Conservation (phyloP, 2,113 vertebrate genomes). For the Aspiorhynchus laticeps region DNA sequence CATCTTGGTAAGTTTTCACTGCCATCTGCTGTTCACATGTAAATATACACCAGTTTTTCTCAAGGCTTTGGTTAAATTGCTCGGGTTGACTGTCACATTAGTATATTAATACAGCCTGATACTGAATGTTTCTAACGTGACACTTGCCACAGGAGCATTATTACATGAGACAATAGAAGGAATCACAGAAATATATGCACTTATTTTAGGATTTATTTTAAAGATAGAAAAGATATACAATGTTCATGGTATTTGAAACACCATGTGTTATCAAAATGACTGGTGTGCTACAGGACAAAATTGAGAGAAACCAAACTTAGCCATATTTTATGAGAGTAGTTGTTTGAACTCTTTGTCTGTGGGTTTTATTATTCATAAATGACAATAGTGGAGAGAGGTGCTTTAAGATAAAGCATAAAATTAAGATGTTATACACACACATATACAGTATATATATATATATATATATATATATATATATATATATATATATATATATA, state of each 20-base stretch:
- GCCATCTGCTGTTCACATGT: conserved; percentile 61
- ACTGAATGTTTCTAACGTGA: neutral
- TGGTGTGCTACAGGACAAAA: neutral
- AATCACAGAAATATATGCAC: neutral
- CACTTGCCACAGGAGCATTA: neutral
- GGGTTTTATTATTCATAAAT: neutral
- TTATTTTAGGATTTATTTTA: neutral
- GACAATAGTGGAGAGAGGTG: neutral
- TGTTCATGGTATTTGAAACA: neutral
- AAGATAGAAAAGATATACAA: no score
- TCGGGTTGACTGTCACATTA: neutral
- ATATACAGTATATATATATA: no score
- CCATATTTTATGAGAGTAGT: neutral
- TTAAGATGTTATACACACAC: no score
- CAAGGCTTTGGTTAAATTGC: neutral
- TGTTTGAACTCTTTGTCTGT: neutral
- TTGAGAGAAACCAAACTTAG: neutral
- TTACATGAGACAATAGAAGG: no score
- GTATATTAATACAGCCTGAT: neutral
- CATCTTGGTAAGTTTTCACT: conserved; percentile 51
- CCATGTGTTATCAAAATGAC: neutral
- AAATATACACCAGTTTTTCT: neutral
- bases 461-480: no score
- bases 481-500: no score
- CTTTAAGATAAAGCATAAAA: no score